A percentile compares a stretch with the other conserved stretches of the same genome.
Evolutionary conservation across 2,797 vertebrate genomes (phyloP).

Genomic region (Cercopithecus mitis): DNA sequence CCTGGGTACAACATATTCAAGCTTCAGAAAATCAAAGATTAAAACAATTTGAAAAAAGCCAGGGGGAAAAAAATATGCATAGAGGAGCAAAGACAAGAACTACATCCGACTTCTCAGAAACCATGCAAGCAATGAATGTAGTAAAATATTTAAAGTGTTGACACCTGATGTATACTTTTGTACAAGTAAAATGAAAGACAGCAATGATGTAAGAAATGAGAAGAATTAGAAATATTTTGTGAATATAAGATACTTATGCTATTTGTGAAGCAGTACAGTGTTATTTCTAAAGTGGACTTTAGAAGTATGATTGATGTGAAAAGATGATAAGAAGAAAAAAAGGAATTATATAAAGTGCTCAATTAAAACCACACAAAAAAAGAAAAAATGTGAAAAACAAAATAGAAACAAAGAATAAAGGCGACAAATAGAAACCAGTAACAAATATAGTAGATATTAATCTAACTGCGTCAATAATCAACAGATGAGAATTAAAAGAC

Average conservation of each 20-base stretch:
- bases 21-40: neutral
- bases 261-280: neutral
- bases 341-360: neutral
- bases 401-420: neutral
- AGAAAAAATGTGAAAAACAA: neutral
- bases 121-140: neutral
- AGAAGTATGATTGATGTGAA: neutral
- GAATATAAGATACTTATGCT: neutral
- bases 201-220: neutral
- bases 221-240: neutral
- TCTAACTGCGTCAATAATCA: neutral
- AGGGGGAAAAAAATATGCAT: neutral
- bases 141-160: neutral
- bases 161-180: neutral
- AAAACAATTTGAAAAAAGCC: neutral
- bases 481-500: neutral
- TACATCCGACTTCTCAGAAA: neutral
- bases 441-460: neutral
- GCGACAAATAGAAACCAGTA: neutral
- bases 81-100: neutral
- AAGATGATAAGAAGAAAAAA: neutral
- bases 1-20: neutral
- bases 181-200: neutral
- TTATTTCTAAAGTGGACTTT: neutral
- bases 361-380: neutral